Percentiles rank a stretch among this genome's conserved stretches.
phyloP scores from a whole-genome alignment of 2,797 vertebrate genomes.

The Prunella strophiata region DNA sequence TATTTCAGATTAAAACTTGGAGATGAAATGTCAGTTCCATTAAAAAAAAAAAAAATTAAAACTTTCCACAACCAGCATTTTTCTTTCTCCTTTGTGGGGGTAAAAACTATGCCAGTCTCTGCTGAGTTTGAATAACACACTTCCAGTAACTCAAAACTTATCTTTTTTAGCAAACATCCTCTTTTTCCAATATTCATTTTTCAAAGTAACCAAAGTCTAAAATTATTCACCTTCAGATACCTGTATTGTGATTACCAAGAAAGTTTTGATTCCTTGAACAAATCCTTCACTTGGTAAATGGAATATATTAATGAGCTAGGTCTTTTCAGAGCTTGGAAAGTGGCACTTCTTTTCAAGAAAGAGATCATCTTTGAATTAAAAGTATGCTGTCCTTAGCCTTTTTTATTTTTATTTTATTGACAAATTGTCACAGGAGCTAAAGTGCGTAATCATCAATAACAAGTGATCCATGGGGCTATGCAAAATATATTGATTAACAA shows the following conservation, averaged over 20 bases:
- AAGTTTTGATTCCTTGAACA: not conserved
- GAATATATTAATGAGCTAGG: not conserved
- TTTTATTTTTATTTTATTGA: constrained; percentile 35
- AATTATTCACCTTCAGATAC: not conserved
- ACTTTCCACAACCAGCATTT: not conserved
- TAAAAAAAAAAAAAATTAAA: not conserved
- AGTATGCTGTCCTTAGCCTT: not conserved
- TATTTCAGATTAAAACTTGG: not conserved
- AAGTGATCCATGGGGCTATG: constrained; percentile 42
- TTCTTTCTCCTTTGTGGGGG: not conserved
- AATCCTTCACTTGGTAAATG: not conserved
- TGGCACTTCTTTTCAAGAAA: not conserved
- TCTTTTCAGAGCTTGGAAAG: not conserved
- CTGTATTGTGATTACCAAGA: not conserved
- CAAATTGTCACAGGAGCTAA: constrained; percentile 35
- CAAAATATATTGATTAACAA: constrained; percentile 54
- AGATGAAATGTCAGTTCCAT: not conserved
- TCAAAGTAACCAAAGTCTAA: not conserved
- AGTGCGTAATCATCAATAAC: not conserved
- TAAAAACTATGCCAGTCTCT: not conserved
- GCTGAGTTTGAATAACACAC: not conserved
- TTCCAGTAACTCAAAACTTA: not conserved
- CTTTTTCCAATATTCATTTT: not conserved
- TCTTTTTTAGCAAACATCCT: not conserved
- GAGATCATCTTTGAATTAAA: constrained; percentile 1